phyloP scores from a whole-genome alignment of 1,140 invertebrate genomes.

The Dendroctonus valens region DNA sequence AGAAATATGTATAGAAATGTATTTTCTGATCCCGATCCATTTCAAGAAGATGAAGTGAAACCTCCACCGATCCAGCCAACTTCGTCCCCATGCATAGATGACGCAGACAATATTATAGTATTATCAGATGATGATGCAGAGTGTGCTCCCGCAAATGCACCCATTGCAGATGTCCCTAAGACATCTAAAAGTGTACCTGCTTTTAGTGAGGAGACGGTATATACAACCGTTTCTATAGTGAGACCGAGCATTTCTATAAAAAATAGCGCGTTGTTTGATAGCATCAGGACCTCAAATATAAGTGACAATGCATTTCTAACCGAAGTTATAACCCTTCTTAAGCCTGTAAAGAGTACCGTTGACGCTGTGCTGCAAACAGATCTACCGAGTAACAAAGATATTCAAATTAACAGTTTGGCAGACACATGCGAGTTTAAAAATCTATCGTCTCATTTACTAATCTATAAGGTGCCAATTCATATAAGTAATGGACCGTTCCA shows the following conservation, averaged over 20 bases:
- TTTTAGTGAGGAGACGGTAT: neutral
- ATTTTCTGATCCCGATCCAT: slow-evolving; percentile 20
- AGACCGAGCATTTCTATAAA: slow-evolving; percentile 28
- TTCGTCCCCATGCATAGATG: neutral
- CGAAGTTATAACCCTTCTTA: too few species aligned
- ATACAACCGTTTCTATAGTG: slow-evolving; percentile 21
- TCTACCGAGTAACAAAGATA: slow-evolving; percentile 16
- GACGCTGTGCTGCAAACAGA: slow-evolving; percentile 1
- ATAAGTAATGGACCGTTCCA: slow-evolving; percentile 28
- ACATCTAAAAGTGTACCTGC: neutral
- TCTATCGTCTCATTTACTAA: slow-evolving; percentile 23
- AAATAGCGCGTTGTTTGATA: neutral
- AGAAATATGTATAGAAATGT: slow-evolving; percentile 32
- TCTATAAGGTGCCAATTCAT: slow-evolving; percentile 34
- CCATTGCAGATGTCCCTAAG: neutral
- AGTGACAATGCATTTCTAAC: too few species aligned
- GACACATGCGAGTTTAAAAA: slow-evolving; percentile 28
- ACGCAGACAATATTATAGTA: slow-evolving; percentile 19
- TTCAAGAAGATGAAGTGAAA: neutral
- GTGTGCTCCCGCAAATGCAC: neutral
- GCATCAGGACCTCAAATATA: too few species aligned
- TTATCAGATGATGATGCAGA: slow-evolving; percentile 30
- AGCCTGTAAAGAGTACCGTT: too few species aligned
- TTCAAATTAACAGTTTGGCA: slow-evolving; percentile 8
- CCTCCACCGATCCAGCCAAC: too few species aligned